Percentiles rank a stretch among this genome's conserved stretches.
These are phyloP conservation scores for Hypotaenidia philippensis DNA, from an alignment of 2,797 vertebrate species.

Conservation along the genomic window DNA sequence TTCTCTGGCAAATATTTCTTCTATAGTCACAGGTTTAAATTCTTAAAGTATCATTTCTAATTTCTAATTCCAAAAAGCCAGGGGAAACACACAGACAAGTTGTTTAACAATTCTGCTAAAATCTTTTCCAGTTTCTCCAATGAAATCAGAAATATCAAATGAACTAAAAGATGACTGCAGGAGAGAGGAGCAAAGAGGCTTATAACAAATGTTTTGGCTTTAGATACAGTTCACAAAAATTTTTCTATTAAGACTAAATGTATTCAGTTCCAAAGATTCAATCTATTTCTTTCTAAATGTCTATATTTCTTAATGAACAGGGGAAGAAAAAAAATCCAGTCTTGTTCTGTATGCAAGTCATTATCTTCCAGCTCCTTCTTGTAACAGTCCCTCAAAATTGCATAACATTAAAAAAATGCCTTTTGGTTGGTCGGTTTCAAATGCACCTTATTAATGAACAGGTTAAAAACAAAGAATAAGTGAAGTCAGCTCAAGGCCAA, in stretches of 20 bases:
- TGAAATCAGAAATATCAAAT: neutral
- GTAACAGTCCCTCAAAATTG: neutral
- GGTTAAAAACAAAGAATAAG: neutral
- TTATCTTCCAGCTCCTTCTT: neutral
- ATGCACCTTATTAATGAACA: neutral
- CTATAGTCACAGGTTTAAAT: neutral
- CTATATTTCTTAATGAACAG: neutral
- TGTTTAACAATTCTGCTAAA: neutral
- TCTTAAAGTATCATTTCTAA: neutral
- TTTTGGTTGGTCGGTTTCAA: neutral
- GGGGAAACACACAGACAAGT: neutral
- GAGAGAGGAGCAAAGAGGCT: neutral
- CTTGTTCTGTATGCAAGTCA: neutral
- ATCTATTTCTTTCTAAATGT: neutral
- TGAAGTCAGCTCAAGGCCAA: neutral
- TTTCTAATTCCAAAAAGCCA: neutral
- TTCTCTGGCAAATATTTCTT: neutral
- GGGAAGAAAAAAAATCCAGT: neutral
- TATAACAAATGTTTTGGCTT: neutral
- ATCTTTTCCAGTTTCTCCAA: neutral
- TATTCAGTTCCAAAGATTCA: neutral
- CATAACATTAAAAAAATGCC: neutral
- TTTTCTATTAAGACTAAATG: neutral
- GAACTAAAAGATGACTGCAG: neutral
- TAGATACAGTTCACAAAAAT: neutral